Conservation (phyloP, 2,113 vertebrate species). For the Pangasianodon hypophthalmus region DNA sequence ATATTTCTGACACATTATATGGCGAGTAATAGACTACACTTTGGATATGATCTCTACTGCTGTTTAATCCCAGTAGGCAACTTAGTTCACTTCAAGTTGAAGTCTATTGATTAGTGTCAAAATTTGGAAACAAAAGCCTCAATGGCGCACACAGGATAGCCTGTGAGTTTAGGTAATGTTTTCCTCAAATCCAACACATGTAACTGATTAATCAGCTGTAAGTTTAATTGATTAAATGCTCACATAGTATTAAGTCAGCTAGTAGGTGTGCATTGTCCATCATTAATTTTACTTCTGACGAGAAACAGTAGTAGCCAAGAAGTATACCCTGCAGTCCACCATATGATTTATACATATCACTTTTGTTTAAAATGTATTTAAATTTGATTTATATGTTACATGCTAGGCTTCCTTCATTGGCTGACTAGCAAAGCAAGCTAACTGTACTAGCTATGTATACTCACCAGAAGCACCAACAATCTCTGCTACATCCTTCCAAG, state of each 20-base stretch:
- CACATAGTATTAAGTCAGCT: neutral
- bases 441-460: neutral
- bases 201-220: neutral
- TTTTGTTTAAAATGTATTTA: neutral
- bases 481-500: neutral
- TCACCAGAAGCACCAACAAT: neutral
- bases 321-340: neutral
- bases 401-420: neutral
- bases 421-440: neutral
- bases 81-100: constrained; percentile 11
- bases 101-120: constrained; percentile 25
- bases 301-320: neutral
- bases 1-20: constrained; percentile 33
- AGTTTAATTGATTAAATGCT: neutral
- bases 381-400: neutral
- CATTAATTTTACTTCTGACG: neutral
- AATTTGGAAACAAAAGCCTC: neutral
- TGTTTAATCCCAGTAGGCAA: constrained; percentile 3
- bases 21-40: neutral
- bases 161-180: neutral
- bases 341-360: neutral
- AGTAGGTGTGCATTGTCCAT: neutral
- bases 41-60: neutral
- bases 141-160: neutral
- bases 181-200: neutral